Percentiles rank a stretch among this genome's conserved stretches.
These are phyloP conservation scores for Labia minor DNA, from an alignment of 2,888 invertebrate genomes.

Conservation along the genomic window DNA sequence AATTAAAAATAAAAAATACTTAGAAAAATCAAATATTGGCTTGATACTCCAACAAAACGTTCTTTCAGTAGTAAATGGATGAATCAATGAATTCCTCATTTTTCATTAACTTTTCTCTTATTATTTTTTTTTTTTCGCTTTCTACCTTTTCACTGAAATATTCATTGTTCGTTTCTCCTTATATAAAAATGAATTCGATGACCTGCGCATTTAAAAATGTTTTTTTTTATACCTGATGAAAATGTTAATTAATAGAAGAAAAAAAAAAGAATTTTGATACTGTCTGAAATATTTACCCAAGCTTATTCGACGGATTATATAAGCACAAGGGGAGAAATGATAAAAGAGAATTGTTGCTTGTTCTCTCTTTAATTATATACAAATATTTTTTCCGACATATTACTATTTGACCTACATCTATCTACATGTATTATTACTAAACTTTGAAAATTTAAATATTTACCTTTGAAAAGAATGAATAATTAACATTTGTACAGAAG, in stretches of 20 bases:
- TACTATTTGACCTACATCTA: too few species aligned
- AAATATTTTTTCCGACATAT: background rate
- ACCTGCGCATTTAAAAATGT: background rate
- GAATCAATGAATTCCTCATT: background rate
- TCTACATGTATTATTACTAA: too few species aligned
- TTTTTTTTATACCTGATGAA: background rate
- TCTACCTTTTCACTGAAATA: background rate
- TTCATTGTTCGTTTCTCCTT: background rate
- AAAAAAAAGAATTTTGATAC: too few species aligned
- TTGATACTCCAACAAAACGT: background rate
- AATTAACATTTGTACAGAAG: too few species aligned
- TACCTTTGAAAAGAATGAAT: too few species aligned
- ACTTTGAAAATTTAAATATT: too few species aligned
- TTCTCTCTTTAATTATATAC: background rate
- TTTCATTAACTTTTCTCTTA: background rate
- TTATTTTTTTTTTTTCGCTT: background rate
- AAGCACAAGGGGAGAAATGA: too few species aligned
- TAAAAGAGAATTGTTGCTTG: background rate
- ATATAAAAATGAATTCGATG: background rate
- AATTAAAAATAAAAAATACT: too few species aligned
- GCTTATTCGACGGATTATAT: background rate
- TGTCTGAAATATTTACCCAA: background rate
- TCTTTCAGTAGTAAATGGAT: background rate
- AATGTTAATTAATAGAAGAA: background rate
- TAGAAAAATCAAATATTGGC: background rate